Conservation (phyloP, 2,888 invertebrate species). For the Acheta domesticus region DNA sequence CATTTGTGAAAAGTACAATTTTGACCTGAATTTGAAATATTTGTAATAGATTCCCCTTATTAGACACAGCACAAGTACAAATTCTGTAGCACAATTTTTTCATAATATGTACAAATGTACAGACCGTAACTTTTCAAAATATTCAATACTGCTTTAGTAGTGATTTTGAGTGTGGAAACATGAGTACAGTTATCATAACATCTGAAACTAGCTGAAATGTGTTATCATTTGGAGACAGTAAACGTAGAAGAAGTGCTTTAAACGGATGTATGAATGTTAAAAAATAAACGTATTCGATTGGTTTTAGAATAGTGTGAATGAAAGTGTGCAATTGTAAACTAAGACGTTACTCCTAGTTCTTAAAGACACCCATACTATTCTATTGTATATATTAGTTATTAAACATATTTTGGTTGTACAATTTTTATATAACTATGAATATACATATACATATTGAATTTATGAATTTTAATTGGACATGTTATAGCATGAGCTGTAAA, state of each 20-base stretch:
- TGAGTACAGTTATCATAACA: not conserved
- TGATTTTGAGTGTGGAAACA: not conserved
- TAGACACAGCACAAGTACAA: slow-evolving; percentile 10
- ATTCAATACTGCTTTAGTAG: not conserved
- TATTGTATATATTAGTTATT: slow-evolving; percentile 33
- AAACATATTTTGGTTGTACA: slow-evolving; percentile 34
- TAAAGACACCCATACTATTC: slow-evolving; percentile 34
- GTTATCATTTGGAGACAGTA: slow-evolving; percentile 19
- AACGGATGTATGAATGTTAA: not conserved
- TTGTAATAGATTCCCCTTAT: not conserved
- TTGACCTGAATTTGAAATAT: not conserved
- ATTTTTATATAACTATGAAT: slow-evolving; percentile 34
- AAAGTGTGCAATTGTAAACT: slow-evolving; percentile 18
- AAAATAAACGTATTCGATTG: slow-evolving; percentile 3
- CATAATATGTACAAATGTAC: slow-evolving; percentile 4
- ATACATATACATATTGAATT: slow-evolving; percentile 28
- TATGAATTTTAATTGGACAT: slow-evolving; percentile 32
- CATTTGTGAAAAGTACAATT: not conserved
- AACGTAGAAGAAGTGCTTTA: slow-evolving; percentile 12
- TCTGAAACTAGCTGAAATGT: slow-evolving; percentile 18
- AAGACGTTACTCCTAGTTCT: slow-evolving; percentile 33
- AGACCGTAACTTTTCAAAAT: not conserved
- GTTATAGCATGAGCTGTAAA: slow-evolving; percentile 30
- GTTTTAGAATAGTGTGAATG: slow-evolving; percentile 25
- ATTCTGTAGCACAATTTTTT: slow-evolving; percentile 19